Conservation (phyloP, 2,888 invertebrate species). For the Salticus scenicus region DNA sequence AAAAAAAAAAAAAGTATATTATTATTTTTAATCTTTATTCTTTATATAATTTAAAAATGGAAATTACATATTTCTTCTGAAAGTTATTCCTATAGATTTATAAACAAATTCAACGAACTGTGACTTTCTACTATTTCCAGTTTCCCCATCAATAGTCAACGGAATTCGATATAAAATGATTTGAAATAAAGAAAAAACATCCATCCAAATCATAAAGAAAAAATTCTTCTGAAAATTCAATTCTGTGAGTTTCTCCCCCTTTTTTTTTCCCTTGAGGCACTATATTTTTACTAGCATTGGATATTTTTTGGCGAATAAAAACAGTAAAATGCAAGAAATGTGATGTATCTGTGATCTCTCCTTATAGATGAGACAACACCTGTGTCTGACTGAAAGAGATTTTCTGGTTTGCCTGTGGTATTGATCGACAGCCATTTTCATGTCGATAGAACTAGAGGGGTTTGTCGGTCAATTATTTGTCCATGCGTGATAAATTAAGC, state of each 20-base stretch:
- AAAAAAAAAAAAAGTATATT: too few species aligned
- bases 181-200: background rate
- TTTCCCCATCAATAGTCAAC: background rate
- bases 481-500: constrained; percentile 9
- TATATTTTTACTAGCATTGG: background rate
- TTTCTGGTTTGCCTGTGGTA: background rate
- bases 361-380: background rate
- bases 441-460: background rate
- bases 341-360: background rate
- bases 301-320: background rate
- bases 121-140: background rate
- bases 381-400: background rate
- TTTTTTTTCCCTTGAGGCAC: background rate
- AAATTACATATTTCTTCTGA: too few species aligned
- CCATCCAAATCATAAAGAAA: background rate
- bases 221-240: background rate
- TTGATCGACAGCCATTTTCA: background rate
- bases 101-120: background rate
- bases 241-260: background rate
- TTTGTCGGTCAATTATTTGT: background rate
- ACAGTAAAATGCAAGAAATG: constrained; percentile 3
- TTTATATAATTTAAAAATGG: too few species aligned
- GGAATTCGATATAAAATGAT: constrained; percentile 2
- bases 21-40: too few species aligned
- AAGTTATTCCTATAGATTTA: background rate